Evolutionary conservation across 1,140 invertebrate genomes (phyloP), one percentile per base, ranked within the genome.

Genomic region (Aleiodes sp.): DNA sequence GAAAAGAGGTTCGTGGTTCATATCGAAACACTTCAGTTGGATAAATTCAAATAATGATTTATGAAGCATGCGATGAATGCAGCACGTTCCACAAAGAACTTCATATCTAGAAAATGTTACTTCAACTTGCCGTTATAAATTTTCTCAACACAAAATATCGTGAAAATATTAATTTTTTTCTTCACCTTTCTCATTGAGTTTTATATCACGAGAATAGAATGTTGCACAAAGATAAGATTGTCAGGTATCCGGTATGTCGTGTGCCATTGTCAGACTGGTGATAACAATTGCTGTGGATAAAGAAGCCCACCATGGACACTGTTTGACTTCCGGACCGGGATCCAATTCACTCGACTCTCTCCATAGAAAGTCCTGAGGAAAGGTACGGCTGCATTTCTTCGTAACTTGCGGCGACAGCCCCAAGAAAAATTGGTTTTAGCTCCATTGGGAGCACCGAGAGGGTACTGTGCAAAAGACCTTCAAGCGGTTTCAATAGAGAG

Each of bases 361-460:
- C n/a, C n/a, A 52, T 52, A 52, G 46, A 52, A 52, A 52, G n/a
- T 16, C 12, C 14, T 52, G 46, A 21, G 19, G 26, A 21, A 59
- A 39, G 37, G 43, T 19, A 10, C 16, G 67, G 37, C 80, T 82
- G 78, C 79, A 73, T 80, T 79, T 80, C 76, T 77, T 75, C 74
- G 77, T 83, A 82, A 83, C 78, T 80, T 74, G 75, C 74, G 70
- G 74, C 74, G 82, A 84, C 82, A 82, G 76, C 70, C 59, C 70
- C 61, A 75, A 82, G 80, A 84, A 83, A 82, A 83, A 83, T 83
- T 82, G 81, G 79, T 79, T 81, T 43, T 35, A 35, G 19, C 35
- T 59, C 37, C 56, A 57, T 68, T 69, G 24, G 65, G 59, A 63
- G 12, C 65, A 28, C 59, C 72, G 59, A 59, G 70, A 62, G 68